Base-by-base conservation (phyloP, 1,140 invertebrate species). In the Aethina tumida region DNA sequence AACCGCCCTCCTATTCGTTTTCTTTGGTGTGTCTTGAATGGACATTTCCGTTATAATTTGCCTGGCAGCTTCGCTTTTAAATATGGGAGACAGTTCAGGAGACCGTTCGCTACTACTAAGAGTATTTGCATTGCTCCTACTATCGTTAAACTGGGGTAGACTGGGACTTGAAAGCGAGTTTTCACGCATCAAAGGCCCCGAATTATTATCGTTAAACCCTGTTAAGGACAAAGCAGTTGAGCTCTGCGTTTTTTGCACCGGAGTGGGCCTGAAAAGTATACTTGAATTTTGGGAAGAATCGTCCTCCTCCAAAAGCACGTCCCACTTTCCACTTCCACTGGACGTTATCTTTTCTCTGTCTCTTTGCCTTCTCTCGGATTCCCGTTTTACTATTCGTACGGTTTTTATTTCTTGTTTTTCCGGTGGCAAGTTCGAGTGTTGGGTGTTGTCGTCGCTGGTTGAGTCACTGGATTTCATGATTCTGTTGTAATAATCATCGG, bases 371-470 rank as follows among this genome's bases (percentile, higher is more conserved):
- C 85, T 70, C 59, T 92, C 89, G 14, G 86, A 86, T 56, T 92
- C 88, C 15, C 89, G 65, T 66, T 95, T 95, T 0, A 95, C 89
- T 53, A 93, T 92, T 35, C 91, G 71, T 14, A 95, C 89, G 1
- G 91, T 94, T 69, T 91, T 90, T 15, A 89, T 87, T 63, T 89
- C 84, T 58, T 81, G 82, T 44, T 83, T 84, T 52, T 92, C 87
- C 22, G 87, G 80, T 5, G 41, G 48, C 4, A 43, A 35, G 32
- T 52, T 52, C 10, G 41, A 43, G 36, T 39, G 49, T 16, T 47
- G 35, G 4, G 40, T 50, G 48, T 40, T 46, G 32, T 49, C 56
- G 48, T 56, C 55, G 31, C 47, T 56, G 1, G 49, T 47, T 7
- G 55, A 56, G 45, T 55, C 52, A 32, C 46, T 53, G 2, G 48